Conservation (phyloP, 2,797 vertebrate genomes). For the Hoplostethus atlanticus region DNA sequence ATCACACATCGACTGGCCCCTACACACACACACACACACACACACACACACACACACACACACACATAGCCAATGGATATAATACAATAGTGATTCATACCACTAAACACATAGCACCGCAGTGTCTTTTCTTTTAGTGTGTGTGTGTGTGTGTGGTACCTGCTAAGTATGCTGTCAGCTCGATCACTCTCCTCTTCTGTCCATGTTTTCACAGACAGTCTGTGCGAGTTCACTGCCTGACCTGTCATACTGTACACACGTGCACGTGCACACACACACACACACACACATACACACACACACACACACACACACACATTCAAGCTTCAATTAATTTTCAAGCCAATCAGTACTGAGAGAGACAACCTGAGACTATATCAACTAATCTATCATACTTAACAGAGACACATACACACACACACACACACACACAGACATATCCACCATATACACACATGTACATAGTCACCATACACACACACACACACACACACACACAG, state of each 20-base stretch:
- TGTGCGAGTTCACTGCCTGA: constrained; percentile 71
- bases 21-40: constrained; percentile 33
- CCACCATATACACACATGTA: too few relatives aligned
- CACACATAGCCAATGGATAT: too few relatives aligned
- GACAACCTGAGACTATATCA: too few relatives aligned
- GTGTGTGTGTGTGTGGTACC: constrained; percentile 63
- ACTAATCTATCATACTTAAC: background rate
- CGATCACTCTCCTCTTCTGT: constrained; percentile 77
- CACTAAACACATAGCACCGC: too few relatives aligned
- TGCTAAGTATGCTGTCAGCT: constrained; percentile 74
- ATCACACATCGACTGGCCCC: constrained; percentile 82
- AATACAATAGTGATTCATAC: too few relatives aligned
- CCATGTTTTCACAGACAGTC: constrained; percentile 74
- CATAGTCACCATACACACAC: background rate
- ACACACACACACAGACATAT: background rate
- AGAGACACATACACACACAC: background rate
- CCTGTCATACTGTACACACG: constrained; percentile 77
- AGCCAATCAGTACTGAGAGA: background rate
- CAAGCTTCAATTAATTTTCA: constrained; percentile 3
- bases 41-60: background rate
- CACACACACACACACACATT: constrained; percentile 5
- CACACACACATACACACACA: background rate
- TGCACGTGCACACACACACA: background rate
- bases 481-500: background rate
- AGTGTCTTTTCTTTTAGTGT: background rate